Percentiles rank a stretch among this genome's conserved stretches.
Conservation (phyloP, 2,888 invertebrate genomes). For the Ferrisia virgata region DNA sequence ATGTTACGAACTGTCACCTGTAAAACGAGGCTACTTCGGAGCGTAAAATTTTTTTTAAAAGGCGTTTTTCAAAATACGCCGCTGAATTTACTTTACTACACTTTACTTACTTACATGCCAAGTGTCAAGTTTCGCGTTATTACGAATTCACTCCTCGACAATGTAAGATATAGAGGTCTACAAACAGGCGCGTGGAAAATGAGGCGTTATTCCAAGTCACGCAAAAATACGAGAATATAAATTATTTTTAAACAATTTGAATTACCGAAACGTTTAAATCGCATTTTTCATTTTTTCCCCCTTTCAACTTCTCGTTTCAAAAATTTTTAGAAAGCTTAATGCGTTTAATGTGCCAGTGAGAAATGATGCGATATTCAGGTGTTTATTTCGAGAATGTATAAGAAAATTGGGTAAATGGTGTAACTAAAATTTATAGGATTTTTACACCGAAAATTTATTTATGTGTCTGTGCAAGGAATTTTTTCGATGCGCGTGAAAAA, state of each 20-base stretch:
- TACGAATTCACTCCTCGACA: neutral
- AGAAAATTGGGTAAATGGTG: neutral
- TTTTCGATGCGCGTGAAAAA: too few relatives aligned
- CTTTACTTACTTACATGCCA: neutral
- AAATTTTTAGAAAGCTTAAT: neutral
- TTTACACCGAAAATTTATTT: too few relatives aligned
- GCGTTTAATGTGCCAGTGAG: neutral
- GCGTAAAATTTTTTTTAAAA: neutral
- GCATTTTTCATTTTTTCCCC: neutral
- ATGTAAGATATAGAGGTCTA: too few relatives aligned
- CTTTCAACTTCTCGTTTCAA: neutral
- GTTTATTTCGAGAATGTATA: neutral
- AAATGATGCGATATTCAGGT: neutral
- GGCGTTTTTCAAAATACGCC: neutral
- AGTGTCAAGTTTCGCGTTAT: slow-evolving; percentile 7
- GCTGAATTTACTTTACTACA: neutral
- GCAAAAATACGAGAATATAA: slow-evolving; percentile 15
- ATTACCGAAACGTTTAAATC: neutral
- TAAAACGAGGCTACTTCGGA: neutral
- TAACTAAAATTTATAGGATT: too few relatives aligned
- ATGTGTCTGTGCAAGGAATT: too few relatives aligned
- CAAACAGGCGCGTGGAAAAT: neutral
- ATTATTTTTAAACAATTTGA: slow-evolving; percentile 17
- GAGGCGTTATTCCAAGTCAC: slow-evolving; percentile 5
- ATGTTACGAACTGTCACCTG: slow-evolving; percentile 3